Evolutionary conservation across 2,888 invertebrate genomes (phyloP), one percentile per base, ranked within the genome.

Genomic region (Hydropsyche betteni): DNA sequence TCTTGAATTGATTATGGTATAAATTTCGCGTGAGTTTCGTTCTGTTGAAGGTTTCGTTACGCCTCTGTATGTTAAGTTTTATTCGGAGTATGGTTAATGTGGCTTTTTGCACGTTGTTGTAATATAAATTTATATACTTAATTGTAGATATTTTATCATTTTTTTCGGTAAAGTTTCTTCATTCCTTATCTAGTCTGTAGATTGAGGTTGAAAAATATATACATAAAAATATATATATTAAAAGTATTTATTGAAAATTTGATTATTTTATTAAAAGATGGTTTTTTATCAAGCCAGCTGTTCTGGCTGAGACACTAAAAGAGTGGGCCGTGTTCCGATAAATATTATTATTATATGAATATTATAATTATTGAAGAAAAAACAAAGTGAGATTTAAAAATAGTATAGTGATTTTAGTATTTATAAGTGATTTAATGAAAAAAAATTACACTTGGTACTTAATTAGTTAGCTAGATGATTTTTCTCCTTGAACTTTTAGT

Each of bases 381-480:
- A 72, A 36, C 38, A 72, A 36, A 78, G 78, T 78, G 78, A 78
- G 78, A 78, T 78, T 78, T 78, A 78, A 78, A 76, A 69, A 33
- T 76, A 76, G 76, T 74, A 70, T 74, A 71, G 51, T 24, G 69
- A 74, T 50, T 64, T 77, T 68, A 78, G 69, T 55, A 61, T 53
- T 51, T 68, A 33, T 76, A 72, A 58, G 14, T 55, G 36, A 72
- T 55, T 55, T 24, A 58, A 55, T 16, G 24, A 72, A 58, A 16
- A 52, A 36, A 58, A 55, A 12, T 7, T 14, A 55, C 72, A 74
- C 68, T 75, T 64, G 69, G 55, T 77, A 76, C 76, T 72, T 75
- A 75, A 50, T 74, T 78, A 78, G 78, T 68, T 77, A 77, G 76
- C 76, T 76, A 78, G 76, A 77, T 70, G 75, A 74, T 61, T 75